Evolutionary conservation across 2,888 invertebrate genomes (phyloP).

Genomic region (Macrophya annulata): DNA sequence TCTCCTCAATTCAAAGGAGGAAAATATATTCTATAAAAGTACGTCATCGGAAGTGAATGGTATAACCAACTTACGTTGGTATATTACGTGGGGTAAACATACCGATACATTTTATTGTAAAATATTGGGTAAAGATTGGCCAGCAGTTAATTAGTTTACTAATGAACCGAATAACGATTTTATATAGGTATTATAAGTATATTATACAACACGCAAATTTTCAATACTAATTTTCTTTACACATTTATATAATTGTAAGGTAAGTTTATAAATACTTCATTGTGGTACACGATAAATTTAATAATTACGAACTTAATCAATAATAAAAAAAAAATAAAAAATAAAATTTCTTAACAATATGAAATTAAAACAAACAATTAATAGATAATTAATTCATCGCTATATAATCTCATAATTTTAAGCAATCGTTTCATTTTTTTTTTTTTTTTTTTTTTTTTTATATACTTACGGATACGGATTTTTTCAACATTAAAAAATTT

Average conservation of each 20-base stretch:
- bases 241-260: background rate
- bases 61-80: background rate
- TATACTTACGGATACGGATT: background rate
- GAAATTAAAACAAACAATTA: slow-evolving; percentile 10
- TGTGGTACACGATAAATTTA: background rate
- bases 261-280: background rate
- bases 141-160: background rate
- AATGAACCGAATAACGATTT: background rate
- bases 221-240: background rate
- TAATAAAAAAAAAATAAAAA: no score
- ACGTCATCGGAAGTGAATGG: background rate
- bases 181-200: background rate
- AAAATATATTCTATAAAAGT: background rate
- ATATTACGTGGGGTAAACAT: background rate
- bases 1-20: background rate
- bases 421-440: background rate
- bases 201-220: background rate
- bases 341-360: no score
- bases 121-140: background rate
- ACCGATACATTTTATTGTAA: background rate
- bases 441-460: no score
- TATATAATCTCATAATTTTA: background rate
- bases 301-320: background rate
- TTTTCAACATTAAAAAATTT: background rate
- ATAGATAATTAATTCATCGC: background rate